Evolutionary conservation across 2,888 invertebrate species (phyloP).

Genomic region (Archaeoteleia sp.): DNA sequence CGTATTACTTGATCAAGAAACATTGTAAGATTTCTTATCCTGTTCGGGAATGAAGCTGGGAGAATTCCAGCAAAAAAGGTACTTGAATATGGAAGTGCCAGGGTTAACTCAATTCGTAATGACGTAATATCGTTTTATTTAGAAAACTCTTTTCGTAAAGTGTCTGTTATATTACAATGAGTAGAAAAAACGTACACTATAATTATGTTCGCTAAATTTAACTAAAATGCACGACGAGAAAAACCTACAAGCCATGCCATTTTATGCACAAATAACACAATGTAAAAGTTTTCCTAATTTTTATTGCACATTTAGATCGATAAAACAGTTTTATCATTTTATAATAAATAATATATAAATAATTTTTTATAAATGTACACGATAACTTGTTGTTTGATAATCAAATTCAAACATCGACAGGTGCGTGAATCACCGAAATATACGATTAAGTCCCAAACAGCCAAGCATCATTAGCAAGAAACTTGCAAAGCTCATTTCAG

Average conservation of each 20-base stretch:
- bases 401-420: no score
- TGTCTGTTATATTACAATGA: constrained; percentile 69
- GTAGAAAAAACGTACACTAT: constrained; percentile 64
- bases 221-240: constrained; percentile 61
- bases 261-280: constrained; percentile 60
- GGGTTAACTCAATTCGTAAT: constrained; percentile 58
- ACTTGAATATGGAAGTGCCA: constrained; percentile 54
- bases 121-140: constrained; percentile 64
- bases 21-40: no score
- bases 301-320: constrained; percentile 29
- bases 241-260: constrained; percentile 62
- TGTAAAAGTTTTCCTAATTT: background rate
- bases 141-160: constrained; percentile 60
- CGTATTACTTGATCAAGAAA: no score
- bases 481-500: constrained; percentile 26
- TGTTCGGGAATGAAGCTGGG: constrained; percentile 19
- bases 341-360: constrained; percentile 9
- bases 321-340: constrained; percentile 2
- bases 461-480: constrained; percentile 34
- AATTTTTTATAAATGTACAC: no score
- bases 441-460: constrained; percentile 31
- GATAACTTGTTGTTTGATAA: no score
- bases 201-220: constrained; percentile 66
- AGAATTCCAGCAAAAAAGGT: constrained; percentile 18
- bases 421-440: background rate